Percentiles rank a stretch among this genome's conserved stretches.
Evolutionary conservation across 2,113 vertebrate genomes (phyloP).

Genomic region (Melanerpes formicivorus): DNA sequence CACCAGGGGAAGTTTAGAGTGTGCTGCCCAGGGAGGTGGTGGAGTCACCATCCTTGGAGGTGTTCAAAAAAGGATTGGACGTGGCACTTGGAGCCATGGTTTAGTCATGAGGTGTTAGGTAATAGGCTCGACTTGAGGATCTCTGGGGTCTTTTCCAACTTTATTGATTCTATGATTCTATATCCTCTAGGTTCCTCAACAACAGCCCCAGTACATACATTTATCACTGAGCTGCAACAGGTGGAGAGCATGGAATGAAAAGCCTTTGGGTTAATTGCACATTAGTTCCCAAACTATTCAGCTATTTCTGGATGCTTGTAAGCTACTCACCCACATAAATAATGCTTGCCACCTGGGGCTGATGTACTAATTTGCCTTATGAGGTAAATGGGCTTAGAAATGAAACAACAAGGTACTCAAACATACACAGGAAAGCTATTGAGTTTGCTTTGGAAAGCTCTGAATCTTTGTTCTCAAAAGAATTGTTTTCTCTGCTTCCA

Average conservation of each 20-base stretch:
- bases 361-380: not conserved
- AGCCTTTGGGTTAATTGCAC: not conserved
- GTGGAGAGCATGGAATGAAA: not conserved
- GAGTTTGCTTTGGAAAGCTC: not conserved
- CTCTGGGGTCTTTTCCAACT: no score
- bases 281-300: not conserved
- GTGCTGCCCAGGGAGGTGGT: no score
- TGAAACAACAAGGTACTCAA: not conserved
- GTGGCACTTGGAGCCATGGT: no score
- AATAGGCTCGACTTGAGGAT: no score
- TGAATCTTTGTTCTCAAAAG: not conserved
- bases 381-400: slow-evolving; percentile 1
- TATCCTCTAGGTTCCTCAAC: not conserved
- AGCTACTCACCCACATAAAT: not conserved
- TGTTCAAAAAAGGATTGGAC: no score
- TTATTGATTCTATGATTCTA: no score
- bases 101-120: no score
- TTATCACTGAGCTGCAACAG: not conserved
- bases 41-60: no score
- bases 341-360: not conserved
- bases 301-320: not conserved
- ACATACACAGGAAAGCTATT: not conserved
- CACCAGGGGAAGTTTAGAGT: no score
- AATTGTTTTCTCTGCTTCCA: not conserved
- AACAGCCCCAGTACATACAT: not conserved